Percentiles rank a stretch among this genome's conserved stretches.
These are phyloP conservation scores for Lepidothrix coronata DNA, from an alignment of 2,113 vertebrate species.

Conservation along the genomic window DNA sequence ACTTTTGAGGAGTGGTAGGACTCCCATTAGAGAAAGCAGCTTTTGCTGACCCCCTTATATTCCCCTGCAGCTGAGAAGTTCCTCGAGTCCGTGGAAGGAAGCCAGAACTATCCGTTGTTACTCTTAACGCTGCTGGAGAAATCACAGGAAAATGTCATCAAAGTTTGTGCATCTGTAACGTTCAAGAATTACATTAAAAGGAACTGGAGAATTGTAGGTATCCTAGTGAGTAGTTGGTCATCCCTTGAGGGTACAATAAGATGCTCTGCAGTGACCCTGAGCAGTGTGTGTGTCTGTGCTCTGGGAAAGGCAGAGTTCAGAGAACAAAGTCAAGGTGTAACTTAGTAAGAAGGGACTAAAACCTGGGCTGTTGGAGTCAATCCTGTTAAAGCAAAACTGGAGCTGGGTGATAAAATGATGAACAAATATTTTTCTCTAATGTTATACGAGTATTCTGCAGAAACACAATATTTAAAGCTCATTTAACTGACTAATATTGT, in stretches of 20 bases:
- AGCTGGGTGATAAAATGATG: neutral
- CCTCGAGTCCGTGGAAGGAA: slow-evolving; percentile 95
- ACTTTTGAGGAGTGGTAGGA: accelerated
- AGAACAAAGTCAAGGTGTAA: neutral
- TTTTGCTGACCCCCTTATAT: neutral
- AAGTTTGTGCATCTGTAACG: slow-evolving; percentile 95
- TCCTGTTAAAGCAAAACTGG: neutral
- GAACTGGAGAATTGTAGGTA: slow-evolving; percentile 97
- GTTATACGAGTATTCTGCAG: neutral
- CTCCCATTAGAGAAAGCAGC: neutral
- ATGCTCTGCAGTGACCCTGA: neutral
- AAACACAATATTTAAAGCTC: neutral
- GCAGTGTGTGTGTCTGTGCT: neutral
- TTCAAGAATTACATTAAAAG: slow-evolving; percentile 99
- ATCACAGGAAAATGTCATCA: slow-evolving; percentile 94
- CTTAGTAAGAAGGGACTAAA: neutral
- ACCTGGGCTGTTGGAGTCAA: accelerated
- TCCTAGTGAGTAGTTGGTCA: neutral
- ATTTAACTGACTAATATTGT: neutral
- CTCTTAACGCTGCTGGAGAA: slow-evolving; percentile 93
- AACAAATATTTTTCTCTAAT: neutral
- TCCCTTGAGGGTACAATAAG: neutral
- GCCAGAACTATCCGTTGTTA: slow-evolving; percentile 92
- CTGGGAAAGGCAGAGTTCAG: neutral
- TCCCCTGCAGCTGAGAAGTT: slow-evolving; percentile 92